phyloP scores from a whole-genome alignment of 2,797 vertebrate genomes.

The Protonibea diacanthus region DNA sequence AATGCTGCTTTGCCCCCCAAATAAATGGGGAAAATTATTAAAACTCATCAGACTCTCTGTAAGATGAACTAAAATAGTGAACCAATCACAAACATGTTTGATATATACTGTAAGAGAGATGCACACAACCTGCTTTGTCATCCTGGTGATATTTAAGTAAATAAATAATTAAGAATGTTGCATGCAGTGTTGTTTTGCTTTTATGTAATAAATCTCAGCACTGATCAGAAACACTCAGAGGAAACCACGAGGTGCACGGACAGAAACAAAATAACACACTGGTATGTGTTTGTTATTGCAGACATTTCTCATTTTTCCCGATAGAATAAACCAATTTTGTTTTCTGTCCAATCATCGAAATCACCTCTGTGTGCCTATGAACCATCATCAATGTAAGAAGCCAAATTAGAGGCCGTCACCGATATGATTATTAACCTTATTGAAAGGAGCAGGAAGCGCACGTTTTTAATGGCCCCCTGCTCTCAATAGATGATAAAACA shows the following conservation, averaged over 20 bases:
- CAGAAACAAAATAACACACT: background rate
- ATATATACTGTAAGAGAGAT: background rate
- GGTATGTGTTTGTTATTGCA: background rate
- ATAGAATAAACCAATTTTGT: background rate
- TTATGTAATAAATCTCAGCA: background rate
- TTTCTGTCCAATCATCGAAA: conserved; percentile 9
- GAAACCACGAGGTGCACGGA: too few relatives aligned
- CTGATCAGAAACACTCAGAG: background rate
- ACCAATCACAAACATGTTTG: too few relatives aligned
- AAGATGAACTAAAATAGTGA: too few relatives aligned
- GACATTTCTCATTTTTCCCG: background rate
- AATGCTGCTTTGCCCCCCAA: too few relatives aligned
- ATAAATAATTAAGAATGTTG: background rate
- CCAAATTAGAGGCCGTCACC: conserved; percentile 12
- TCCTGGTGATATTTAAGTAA: background rate
- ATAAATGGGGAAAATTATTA: too few relatives aligned
- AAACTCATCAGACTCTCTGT: too few relatives aligned
- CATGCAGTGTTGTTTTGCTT: background rate
- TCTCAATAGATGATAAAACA: conserved; percentile 49
- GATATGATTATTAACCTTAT: conserved; percentile 19
- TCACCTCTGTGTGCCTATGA: background rate
- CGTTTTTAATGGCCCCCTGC: conserved; percentile 11
- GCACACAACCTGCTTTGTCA: background rate
- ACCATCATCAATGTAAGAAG: background rate
- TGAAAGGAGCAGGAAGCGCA: background rate